Percentiles rank a stretch among this genome's conserved stretches.
These are phyloP conservation scores for Baronia brevicornis DNA, from an alignment of 2,888 invertebrate genomes.

Conservation along the genomic window DNA sequence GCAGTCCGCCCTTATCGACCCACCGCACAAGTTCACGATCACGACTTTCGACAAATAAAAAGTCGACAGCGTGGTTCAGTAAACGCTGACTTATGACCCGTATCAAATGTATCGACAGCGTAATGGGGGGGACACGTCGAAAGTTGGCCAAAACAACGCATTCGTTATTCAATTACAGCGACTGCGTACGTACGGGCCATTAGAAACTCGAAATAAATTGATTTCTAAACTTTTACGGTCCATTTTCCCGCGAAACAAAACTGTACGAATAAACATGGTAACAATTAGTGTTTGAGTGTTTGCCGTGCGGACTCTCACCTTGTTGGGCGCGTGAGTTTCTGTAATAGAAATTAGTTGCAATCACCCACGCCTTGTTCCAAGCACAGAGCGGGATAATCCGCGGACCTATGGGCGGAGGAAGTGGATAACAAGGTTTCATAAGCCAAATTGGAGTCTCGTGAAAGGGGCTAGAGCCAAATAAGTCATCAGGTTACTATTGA, in stretches of 20 bases:
- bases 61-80: slow-evolving; percentile 34
- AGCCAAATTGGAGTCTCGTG: slow-evolving; percentile 4
- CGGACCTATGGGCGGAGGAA: slow-evolving; percentile 1
- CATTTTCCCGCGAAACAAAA: no score
- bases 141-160: slow-evolving; percentile 19
- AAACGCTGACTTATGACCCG: slow-evolving; percentile 47
- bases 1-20: slow-evolving; percentile 11
- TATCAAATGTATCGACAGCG: slow-evolving; percentile 22
- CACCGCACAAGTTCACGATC: slow-evolving; percentile 44
- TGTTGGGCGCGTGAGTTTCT: no score
- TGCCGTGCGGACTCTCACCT: slow-evolving; percentile 1
- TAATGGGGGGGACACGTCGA: slow-evolving; percentile 17
- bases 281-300: slow-evolving; percentile 5
- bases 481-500: slow-evolving; percentile 3
- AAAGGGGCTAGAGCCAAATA: slow-evolving; percentile 14
- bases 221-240: slow-evolving; percentile 7
- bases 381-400: slow-evolving; percentile 11
- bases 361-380: slow-evolving; percentile 10
- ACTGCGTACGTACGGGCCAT: no score
- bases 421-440: slow-evolving; percentile 1
- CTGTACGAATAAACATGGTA: no score
- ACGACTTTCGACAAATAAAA: slow-evolving; percentile 55
- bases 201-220: slow-evolving; percentile 7
- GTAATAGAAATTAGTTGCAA: slow-evolving; percentile 6
- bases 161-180: slow-evolving; percentile 12